Evolutionary conservation across 2,888 invertebrate genomes (phyloP), one percentile per base, ranked within the genome.

Genomic region (Hydrotaea cyrtoneurina): DNA sequence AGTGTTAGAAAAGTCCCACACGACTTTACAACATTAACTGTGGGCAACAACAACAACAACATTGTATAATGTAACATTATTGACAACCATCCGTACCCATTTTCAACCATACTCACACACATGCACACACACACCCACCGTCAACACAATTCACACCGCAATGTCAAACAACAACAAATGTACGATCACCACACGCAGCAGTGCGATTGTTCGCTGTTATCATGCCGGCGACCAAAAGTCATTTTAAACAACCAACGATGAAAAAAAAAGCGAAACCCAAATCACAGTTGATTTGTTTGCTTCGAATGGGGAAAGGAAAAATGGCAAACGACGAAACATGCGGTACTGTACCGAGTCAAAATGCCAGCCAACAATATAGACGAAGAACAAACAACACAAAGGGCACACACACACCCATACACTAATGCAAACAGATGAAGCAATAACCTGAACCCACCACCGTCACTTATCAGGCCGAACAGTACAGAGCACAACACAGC

Each of bases 341-440:
- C 74, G 74, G 57, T 59, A 74, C 74, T 74, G 74, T 74, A 74
- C 74, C 74, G 46, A 69, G 7, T 23, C 69, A 69, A 4, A 7
- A 31, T 69, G 43, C 31, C 31, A 31, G 19, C 62, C 62, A 3
- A 31, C 23, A 21, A n/a, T 8, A 31, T 31, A 31, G 31, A 8
- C 39, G 1, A 39, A 39, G 11, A 39, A 39, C 8, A 43, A 43
- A 31, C 46, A 62, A 19, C 36, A 26, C 50, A 59, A 39, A 55
- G 0, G 5, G 36, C 53, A 72, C 72, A 74, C 57, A 11, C 59
- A 13, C 39, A 10, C 8, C 36, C 36, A n/a, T n/a, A n/a, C n/a
- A n/a, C 31, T 4, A 31, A 69, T 15, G 21, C 21, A n/a, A 13
- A 69, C 23, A 0, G 2, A 53, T 13, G 17, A 53, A 71, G 11